Evolutionary conservation across 2,113 vertebrate species (phyloP).

Genomic region (Gasterosteus aculeatus): DNA sequence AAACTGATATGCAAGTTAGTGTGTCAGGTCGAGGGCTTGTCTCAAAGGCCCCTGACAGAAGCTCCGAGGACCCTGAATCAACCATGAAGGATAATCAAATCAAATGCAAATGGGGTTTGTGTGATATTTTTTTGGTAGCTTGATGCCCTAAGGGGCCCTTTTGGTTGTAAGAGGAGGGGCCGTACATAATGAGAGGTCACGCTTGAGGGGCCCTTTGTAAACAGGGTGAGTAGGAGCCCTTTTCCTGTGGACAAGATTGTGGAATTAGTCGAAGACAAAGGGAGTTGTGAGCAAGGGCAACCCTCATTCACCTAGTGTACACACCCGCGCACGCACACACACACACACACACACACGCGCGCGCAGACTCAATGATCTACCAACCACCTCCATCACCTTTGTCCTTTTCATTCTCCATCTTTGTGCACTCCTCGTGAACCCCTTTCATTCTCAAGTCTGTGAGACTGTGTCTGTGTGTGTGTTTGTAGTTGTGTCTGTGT

Average conservation of each 20-base stretch:
- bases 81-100: constrained; percentile 81
- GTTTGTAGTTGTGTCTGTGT: background rate
- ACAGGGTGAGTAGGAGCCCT: constrained; percentile 68
- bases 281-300: constrained; percentile 55
- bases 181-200: constrained; percentile 76
- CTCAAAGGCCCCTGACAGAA: constrained; percentile 59
- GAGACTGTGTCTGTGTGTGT: background rate
- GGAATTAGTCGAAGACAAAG: constrained; percentile 80
- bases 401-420: constrained; percentile 16
- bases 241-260: constrained; percentile 74
- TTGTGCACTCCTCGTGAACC: constrained; percentile 6
- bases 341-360: constrained; percentile 3
- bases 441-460: constrained; percentile 5
- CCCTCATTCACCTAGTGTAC: background rate
- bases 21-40: constrained; percentile 62
- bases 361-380: constrained; percentile 5
- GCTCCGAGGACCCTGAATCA: constrained; percentile 70
- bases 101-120: constrained; percentile 78
- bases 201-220: constrained; percentile 74
- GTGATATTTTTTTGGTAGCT: constrained; percentile 62
- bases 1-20: constrained; percentile 47
- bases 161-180: constrained; percentile 75
- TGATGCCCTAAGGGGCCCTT: constrained; percentile 70
- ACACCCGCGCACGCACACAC: background rate
- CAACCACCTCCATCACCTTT: constrained; percentile 19